Evolutionary conservation across 2,888 invertebrate genomes (phyloP), one percentile per base, ranked within the genome.

Genomic region (Thymelicus sylvestris): DNA sequence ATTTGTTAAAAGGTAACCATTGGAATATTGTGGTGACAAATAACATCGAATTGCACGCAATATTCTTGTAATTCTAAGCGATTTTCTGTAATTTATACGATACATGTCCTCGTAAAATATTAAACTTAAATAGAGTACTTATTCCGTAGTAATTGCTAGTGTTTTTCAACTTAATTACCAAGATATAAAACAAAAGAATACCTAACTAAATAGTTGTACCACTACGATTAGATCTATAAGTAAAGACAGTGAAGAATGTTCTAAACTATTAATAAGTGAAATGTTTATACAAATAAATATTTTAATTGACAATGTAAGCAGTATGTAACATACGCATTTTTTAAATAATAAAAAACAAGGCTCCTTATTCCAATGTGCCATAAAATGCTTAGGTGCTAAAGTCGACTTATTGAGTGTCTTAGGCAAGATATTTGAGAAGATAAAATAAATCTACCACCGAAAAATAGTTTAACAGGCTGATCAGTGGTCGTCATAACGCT

Each of bases 101-200:
- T 55, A 55, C 6, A 55, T 31, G 2, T 24, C 55, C n/a, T 31
- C 39, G 38, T 69, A 50, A 64, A 57, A 24, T 65, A 59, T 24
- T 55, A 48, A 64, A 69, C 48, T 65, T 65, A 70, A 69, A 24
- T 70, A 60, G 50, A 70, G 70, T 70, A 70, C 70, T 70, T 70
- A 70, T 48, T 50, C 39, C n/a, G 65, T 70, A 70, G 70, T 69
- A 15, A 64, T 59, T 38, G 69, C 70, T 70, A 65, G 70, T 10
- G 57, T 59, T 65, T 65, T 50, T n/a, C 52, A 60, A 19, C 31
- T 65, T 52, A 66, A 41, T 65, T 70, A 66, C 31, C 65, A 55
- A 66, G 52, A 70, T 60, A 4, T 10, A 6, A 24, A 64, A 63
- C 24, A 19, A 48, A 69, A 59, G 41, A 57, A 31, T 38, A 50